phyloP scores from a whole-genome alignment of 2,888 invertebrate species.

The Dromius quadrimaculatus region DNA sequence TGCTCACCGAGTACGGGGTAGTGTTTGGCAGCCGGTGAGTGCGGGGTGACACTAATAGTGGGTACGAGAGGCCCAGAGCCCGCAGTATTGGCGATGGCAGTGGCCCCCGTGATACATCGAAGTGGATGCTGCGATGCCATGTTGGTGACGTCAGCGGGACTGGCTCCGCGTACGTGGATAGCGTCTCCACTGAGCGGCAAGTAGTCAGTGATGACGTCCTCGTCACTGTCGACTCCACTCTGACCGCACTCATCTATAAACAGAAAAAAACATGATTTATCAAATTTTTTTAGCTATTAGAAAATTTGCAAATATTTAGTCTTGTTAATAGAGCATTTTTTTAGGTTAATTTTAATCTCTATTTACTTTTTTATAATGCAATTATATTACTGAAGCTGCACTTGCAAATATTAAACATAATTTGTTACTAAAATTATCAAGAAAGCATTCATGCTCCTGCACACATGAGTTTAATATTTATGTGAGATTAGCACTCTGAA shows the following conservation, averaged over 20 bases:
- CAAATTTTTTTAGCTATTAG: not conserved
- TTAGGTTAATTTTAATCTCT: too few species aligned
- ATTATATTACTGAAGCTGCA: too few species aligned
- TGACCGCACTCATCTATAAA: slow-evolving; percentile 76
- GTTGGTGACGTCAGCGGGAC: slow-evolving; percentile 48
- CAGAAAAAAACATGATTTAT: not conserved
- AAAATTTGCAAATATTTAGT: not conserved
- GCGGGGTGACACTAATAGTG: slow-evolving; percentile 89
- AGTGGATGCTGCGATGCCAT: slow-evolving; percentile 30
- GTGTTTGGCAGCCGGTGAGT: slow-evolving; percentile 83
- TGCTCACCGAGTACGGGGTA: slow-evolving; percentile 70
- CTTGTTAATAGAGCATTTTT: too few species aligned
- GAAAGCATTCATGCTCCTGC: too few species aligned
- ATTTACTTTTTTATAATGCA: too few species aligned
- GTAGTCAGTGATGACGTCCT: slow-evolving; percentile 84
- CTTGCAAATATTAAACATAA: too few species aligned
- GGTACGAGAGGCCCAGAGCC: slow-evolving; percentile 74
- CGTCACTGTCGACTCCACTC: slow-evolving; percentile 81
- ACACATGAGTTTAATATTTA: too few species aligned
- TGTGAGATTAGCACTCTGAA: too few species aligned
- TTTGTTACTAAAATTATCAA: too few species aligned
- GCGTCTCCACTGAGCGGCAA: slow-evolving; percentile 66
- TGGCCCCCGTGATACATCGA: slow-evolving; percentile 40
- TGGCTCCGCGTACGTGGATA: slow-evolving; percentile 57
- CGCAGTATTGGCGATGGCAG: slow-evolving; percentile 59